Conservation (phyloP, 1,140 invertebrate species). For the Drosophila navojoa region DNA sequence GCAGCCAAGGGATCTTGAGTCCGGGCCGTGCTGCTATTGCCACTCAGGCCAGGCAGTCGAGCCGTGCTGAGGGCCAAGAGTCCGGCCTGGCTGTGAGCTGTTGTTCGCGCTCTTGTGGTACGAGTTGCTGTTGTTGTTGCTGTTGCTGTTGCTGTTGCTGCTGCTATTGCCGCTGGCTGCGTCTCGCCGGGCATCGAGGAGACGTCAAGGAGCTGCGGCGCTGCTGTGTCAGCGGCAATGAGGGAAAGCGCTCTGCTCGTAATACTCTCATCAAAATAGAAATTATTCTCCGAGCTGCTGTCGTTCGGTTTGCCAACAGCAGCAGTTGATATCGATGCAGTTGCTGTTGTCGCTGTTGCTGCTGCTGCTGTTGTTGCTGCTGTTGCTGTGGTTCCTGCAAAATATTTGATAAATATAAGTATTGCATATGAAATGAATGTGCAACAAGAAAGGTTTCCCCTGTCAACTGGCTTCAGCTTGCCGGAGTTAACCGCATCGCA, state of each 20-base stretch:
- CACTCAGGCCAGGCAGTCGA: background rate
- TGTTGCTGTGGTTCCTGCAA: slow-evolving; percentile 46
- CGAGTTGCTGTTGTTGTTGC: too few species aligned
- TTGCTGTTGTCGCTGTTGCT: slow-evolving; percentile 3
- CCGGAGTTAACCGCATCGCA: too few species aligned
- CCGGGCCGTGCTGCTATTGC: slow-evolving; percentile 42
- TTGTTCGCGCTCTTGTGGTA: too few species aligned
- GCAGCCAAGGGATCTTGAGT: slow-evolving; percentile 16
- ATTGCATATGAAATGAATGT: too few species aligned
- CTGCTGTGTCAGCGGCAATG: slow-evolving; percentile 14
- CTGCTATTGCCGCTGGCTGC: background rate
- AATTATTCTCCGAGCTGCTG: slow-evolving; percentile 34
- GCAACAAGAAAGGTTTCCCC: too few species aligned
- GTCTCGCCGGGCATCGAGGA: slow-evolving; percentile 35
- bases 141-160: too few species aligned
- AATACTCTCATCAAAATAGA: slow-evolving; percentile 68
- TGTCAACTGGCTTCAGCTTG: too few species aligned
- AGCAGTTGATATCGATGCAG: slow-evolving; percentile 10
- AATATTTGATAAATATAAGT: background rate
- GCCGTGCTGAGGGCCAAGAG: too few species aligned
- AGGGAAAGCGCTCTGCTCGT: slow-evolving; percentile 46
- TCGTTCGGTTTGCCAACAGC: slow-evolving; percentile 12
- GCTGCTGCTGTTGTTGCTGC: slow-evolving; percentile 28
- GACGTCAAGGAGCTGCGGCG: slow-evolving; percentile 8
- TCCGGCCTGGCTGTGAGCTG: too few species aligned